A percentile compares a stretch with the other conserved stretches of the same genome.
These are phyloP conservation scores for Parnassius mnemosyne DNA, from an alignment of 2,888 invertebrate species.

Conservation along the genomic window DNA sequence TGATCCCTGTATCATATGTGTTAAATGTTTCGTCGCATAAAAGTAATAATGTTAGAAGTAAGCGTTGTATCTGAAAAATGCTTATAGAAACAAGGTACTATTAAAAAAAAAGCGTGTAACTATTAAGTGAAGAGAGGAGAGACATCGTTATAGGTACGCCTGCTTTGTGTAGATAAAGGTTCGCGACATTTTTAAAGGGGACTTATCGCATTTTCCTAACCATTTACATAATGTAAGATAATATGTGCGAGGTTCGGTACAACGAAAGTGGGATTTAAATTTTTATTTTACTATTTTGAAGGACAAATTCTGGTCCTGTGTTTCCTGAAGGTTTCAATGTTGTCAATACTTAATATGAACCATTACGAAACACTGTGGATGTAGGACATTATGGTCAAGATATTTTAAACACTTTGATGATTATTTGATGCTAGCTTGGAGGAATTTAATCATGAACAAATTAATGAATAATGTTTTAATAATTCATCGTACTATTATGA, in stretches of 20 bases:
- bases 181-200: constrained; percentile 54
- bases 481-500: too few relatives aligned
- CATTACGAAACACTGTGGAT: too few relatives aligned
- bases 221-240: constrained; percentile 25
- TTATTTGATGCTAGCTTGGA: too few relatives aligned
- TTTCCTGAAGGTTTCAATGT: too few relatives aligned
- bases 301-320: constrained; percentile 2
- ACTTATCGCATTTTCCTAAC: constrained; percentile 15
- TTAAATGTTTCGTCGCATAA: too few relatives aligned
- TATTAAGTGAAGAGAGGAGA: constrained; percentile 14
- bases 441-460: too few relatives aligned
- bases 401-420: too few relatives aligned
- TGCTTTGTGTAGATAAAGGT: constrained; percentile 64
- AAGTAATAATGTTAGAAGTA: too few relatives aligned
- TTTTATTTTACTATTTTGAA: constrained; percentile 21
- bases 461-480: too few relatives aligned
- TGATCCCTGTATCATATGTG: too few relatives aligned
- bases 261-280: constrained; percentile 8
- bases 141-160: constrained; percentile 44
- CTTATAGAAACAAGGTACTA: constrained; percentile 11
- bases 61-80: background rate
- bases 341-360: too few relatives aligned
- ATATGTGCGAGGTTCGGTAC: constrained; percentile 13
- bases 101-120: constrained; percentile 12
- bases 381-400: too few relatives aligned